These are phyloP conservation scores for Prosopocoilus inquinatus DNA, from an alignment of 2,888 invertebrate species.

Conservation along the genomic window DNA sequence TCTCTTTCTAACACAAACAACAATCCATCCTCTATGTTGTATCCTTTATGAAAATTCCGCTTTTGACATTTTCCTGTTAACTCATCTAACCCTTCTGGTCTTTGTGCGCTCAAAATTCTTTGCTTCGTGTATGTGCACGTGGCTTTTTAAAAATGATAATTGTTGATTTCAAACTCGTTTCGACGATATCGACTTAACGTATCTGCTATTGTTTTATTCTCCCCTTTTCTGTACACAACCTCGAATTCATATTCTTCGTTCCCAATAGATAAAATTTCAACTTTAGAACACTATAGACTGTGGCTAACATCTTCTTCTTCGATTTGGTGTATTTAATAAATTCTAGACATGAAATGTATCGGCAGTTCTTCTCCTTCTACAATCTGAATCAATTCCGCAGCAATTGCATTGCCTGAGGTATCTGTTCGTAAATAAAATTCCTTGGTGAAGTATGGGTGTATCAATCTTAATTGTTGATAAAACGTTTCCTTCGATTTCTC, in stretches of 20 bases:
- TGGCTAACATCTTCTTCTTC: constrained; percentile 4
- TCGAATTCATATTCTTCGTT: constrained; percentile 4
- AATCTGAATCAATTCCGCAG: neutral
- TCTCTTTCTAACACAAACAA: too few relatives aligned
- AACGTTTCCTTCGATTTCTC: constrained; percentile 2
- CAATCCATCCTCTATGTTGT: neutral
- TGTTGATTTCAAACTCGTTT: neutral
- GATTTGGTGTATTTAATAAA: neutral
- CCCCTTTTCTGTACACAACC: neutral
- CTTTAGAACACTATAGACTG: neutral
- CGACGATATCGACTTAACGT: neutral
- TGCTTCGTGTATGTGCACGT: neutral
- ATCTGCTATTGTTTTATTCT: neutral
- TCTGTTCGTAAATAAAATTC: constrained; percentile 3
- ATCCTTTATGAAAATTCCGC: neutral
- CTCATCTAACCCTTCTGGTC: neutral
- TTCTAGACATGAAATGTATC: neutral
- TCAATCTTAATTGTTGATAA: neutral
- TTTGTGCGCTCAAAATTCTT: neutral
- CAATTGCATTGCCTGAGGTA: neutral
- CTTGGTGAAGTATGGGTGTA: constrained; percentile 1
- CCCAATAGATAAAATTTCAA: neutral
- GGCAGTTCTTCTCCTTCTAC: neutral
- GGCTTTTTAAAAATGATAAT: neutral
- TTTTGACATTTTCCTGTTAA: neutral